phyloP scores from a whole-genome alignment of 2,797 vertebrate species.

The Squalus acanthias region DNA sequence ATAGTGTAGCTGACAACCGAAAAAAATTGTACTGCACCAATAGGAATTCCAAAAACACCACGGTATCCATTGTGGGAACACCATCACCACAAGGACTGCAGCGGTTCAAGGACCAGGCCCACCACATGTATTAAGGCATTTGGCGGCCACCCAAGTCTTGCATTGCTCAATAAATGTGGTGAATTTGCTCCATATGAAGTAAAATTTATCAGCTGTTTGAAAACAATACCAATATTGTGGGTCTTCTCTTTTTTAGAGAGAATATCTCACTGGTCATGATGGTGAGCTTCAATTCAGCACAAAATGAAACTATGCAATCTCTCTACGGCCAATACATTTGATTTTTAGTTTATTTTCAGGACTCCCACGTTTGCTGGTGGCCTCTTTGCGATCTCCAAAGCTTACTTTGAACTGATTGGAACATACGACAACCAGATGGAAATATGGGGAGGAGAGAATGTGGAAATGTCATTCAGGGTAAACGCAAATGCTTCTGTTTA shows the following conservation, averaged over 20 bases:
- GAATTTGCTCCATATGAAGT: background rate
- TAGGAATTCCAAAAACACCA: background rate
- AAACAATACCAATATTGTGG: background rate
- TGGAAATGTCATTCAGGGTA: constrained; percentile 97
- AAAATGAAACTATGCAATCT: constrained; percentile 24
- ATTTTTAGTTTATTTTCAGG: constrained; percentile 52
- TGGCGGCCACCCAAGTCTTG: background rate
- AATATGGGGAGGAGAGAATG: constrained; percentile 95
- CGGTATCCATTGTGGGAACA: background rate
- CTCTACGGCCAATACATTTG: constrained; percentile 24
- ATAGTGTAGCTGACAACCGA: background rate
- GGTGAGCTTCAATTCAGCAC: constrained; percentile 5
- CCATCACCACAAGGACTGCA: background rate
- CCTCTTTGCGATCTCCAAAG: constrained; percentile 84
- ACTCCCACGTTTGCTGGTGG: constrained; percentile 89
- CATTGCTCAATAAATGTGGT: background rate
- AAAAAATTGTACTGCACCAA: background rate
- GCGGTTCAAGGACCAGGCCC: background rate
- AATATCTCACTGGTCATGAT: background rate
- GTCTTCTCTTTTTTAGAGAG: background rate
- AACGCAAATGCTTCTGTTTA: constrained; percentile 46
- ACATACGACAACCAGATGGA: constrained; percentile 96
- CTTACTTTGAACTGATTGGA: constrained; percentile 89
- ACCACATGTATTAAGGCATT: background rate
- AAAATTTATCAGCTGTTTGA: background rate